Conservation (phyloP, 2,113 vertebrate species). For the Limanda limanda region DNA sequence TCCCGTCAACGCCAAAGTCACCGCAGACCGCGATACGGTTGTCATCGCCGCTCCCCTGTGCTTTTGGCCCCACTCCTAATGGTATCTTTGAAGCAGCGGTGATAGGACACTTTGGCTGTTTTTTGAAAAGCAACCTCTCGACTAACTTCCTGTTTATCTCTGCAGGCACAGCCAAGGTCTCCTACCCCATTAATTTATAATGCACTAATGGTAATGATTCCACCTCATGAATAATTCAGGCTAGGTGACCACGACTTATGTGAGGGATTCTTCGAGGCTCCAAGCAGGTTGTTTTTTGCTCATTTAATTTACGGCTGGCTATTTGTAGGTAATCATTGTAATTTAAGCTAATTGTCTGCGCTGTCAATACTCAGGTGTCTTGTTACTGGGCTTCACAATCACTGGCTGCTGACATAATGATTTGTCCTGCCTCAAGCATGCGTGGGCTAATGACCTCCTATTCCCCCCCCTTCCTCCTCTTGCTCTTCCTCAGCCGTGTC, state of each 20-base stretch:
- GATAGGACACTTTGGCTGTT: slow-evolving; percentile 26
- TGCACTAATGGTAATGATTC: slow-evolving; percentile 73
- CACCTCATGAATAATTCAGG: slow-evolving; percentile 67
- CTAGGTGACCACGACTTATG: slow-evolving; percentile 38
- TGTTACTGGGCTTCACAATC: slow-evolving; percentile 55
- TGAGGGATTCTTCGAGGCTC: slow-evolving; percentile 49
- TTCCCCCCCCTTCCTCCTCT: background rate
- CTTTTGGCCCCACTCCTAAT: background rate
- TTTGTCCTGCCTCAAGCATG: slow-evolving; percentile 57
- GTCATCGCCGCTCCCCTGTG: slow-evolving; percentile 24
- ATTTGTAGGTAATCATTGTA: slow-evolving; percentile 72
- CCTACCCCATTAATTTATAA: slow-evolving; percentile 68
- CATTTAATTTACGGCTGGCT: slow-evolving; percentile 64
- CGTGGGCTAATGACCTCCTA: slow-evolving; percentile 46
- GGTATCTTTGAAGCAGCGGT: slow-evolving; percentile 24
- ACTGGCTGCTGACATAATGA: slow-evolving; percentile 56
- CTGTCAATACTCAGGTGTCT: slow-evolving; percentile 73
- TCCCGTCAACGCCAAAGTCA: slow-evolving; percentile 51
- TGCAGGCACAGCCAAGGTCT: slow-evolving; percentile 53
- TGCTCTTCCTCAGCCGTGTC: slow-evolving; percentile 74
- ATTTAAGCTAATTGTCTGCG: slow-evolving; percentile 74
- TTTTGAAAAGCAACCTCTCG: slow-evolving; percentile 21
- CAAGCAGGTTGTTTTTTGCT: slow-evolving; percentile 19
- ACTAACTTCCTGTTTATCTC: slow-evolving; percentile 65
- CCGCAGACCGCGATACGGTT: slow-evolving; percentile 28